Percentiles rank a stretch among this genome's conserved stretches.
Conservation (phyloP, 2,888 invertebrate genomes). For the Isoperla grammatica region DNA sequence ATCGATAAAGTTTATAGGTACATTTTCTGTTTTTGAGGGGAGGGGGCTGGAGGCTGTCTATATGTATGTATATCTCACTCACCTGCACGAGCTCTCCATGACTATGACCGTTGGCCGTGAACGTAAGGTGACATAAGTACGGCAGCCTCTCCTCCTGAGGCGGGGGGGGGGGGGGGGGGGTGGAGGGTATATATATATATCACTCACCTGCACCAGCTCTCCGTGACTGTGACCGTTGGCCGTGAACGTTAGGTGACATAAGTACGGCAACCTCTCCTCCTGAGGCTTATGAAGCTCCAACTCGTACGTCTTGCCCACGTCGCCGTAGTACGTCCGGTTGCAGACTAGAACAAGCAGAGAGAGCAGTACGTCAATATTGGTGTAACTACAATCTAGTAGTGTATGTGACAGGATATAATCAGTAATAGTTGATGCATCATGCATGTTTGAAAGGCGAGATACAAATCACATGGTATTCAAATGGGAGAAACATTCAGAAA, state of each 20-base stretch:
- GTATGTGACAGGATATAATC: too few relatives aligned
- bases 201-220: conserved; percentile 70
- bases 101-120: conserved; percentile 70
- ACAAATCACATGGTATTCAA: too few relatives aligned
- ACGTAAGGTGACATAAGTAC: conserved; percentile 75
- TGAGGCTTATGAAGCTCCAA: conserved; percentile 68
- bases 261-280: conserved; percentile 69
- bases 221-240: conserved; percentile 73
- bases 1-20: too few relatives aligned
- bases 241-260: conserved; percentile 78
- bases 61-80: too few relatives aligned
- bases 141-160: conserved; percentile 70
- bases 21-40: too few relatives aligned
- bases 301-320: conserved; percentile 73
- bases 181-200: too few relatives aligned
- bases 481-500: too few relatives aligned
- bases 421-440: too few relatives aligned
- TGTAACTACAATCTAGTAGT: too few relatives aligned
- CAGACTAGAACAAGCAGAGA: conserved; percentile 58
- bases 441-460: too few relatives aligned
- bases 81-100: conserved; percentile 84
- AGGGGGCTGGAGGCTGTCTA: too few relatives aligned
- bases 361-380: background rate
- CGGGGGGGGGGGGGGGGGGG: too few relatives aligned
- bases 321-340: conserved; percentile 77